A percentile compares a stretch with the other conserved stretches of the same genome.
phyloP scores from a whole-genome alignment of 2,113 vertebrate species.

The Cervus canadensis region DNA sequence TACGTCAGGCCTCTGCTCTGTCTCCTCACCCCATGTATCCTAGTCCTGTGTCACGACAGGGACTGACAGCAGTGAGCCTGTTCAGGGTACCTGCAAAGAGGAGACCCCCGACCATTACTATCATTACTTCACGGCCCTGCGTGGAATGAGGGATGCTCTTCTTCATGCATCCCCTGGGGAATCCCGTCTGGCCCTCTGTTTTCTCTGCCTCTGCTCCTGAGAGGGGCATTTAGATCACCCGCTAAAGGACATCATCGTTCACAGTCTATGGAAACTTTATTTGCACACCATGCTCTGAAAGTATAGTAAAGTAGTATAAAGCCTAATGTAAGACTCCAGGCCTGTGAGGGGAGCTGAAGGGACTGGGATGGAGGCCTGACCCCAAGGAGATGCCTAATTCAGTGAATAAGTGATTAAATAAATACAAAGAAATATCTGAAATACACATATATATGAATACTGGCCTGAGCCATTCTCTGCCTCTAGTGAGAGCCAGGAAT shows the following conservation, averaged over 20 bases:
- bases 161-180: not conserved
- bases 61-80: not conserved
- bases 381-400: not conserved
- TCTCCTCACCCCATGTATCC: too few species aligned
- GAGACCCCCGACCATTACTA: accelerated
- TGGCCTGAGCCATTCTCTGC: not conserved
- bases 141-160: accelerated
- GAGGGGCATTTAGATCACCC: accelerated
- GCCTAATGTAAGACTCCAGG: not conserved
- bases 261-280: not conserved
- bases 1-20: not conserved
- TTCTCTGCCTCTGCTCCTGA: not conserved
- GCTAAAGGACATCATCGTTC: not conserved
- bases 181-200: not conserved
- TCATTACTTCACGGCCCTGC: accelerated
- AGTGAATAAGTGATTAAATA: not conserved
- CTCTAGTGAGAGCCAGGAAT: not conserved
- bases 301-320: accelerated
- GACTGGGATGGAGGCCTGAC: not conserved
- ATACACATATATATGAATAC: not conserved
- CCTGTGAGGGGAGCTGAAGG: not conserved
- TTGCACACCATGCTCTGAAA: not conserved
- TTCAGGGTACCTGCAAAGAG: not conserved
- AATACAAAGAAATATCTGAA: not conserved
- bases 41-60: too few species aligned